Conservation (phyloP, 2,113 vertebrate species). For the Phaethornis superciliosus region DNA sequence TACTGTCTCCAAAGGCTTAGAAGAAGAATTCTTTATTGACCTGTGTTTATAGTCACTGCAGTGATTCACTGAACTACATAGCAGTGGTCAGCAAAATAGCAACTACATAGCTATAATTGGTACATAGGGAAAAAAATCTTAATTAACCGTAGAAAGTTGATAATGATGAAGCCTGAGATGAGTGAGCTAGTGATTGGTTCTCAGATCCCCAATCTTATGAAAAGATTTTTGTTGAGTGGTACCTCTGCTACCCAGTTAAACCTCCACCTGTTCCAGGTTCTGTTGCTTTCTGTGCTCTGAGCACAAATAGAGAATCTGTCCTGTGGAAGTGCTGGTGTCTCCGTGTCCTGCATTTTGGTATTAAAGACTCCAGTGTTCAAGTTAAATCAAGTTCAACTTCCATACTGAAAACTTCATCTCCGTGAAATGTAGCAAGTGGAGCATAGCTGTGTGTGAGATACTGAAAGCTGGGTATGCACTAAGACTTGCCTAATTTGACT, state of each 20-base stretch:
- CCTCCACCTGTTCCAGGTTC: not conserved
- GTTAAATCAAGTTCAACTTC: not conserved
- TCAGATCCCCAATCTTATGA: not conserved
- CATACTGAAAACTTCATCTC: not conserved
- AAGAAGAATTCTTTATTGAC: not conserved
- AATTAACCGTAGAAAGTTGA: not conserved
- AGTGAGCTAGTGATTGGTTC: not conserved
- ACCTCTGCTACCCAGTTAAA: not conserved
- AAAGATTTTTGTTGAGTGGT: not conserved
- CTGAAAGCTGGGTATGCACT: accelerated
- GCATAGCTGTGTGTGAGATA: accelerated
- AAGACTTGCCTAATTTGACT: not conserved
- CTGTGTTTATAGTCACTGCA: not conserved
- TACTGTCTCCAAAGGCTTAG: not conserved
- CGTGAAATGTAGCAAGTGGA: not conserved
- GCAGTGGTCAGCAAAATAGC: not conserved
- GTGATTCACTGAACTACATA: not conserved
- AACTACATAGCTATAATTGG: not conserved
- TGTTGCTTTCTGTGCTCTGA: not conserved
- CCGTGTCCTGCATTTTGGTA: not conserved
- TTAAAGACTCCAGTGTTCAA: not conserved
- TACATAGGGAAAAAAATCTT: not conserved
- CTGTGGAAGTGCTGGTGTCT: not conserved
- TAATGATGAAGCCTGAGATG: not conserved
- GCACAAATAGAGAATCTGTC: not conserved